These are phyloP conservation scores for Sceliomorpha sp. DNA, from an alignment of 2,888 invertebrate genomes.

Conservation along the genomic window DNA sequence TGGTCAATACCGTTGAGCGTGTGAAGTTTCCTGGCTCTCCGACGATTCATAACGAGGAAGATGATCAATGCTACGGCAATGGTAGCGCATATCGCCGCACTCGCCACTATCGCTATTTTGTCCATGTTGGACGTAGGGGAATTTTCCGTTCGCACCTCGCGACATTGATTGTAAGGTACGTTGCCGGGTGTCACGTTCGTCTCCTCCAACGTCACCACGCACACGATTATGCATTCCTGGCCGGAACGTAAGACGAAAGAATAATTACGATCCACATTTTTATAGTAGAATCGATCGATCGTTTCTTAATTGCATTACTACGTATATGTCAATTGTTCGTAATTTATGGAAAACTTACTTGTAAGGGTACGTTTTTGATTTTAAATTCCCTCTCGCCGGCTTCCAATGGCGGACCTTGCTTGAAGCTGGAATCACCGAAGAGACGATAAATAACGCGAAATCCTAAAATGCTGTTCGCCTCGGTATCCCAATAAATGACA, in stretches of 20 bases:
- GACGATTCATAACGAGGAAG: conserved; percentile 92
- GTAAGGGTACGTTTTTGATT: conserved; percentile 94
- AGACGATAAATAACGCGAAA: conserved; percentile 72
- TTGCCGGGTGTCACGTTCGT: conserved; percentile 92
- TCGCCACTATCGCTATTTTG: conserved; percentile 96
- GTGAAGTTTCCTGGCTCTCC: conserved; percentile 89
- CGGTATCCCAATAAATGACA: conserved; percentile 95
- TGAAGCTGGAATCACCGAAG: conserved; percentile 94
- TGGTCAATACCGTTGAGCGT: conserved; percentile 84
- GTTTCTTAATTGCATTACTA: too few relatives aligned
- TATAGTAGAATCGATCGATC: too few relatives aligned
- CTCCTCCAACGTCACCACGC: conserved; percentile 94
- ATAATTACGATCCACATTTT: too few relatives aligned
- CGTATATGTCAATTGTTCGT: too few relatives aligned
- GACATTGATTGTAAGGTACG: conserved; percentile 92
- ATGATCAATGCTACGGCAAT: conserved; percentile 94
- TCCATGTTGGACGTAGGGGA: conserved; percentile 94
- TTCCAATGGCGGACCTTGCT: conserved; percentile 93
- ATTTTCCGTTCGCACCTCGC: conserved; percentile 92
- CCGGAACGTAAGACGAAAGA: too few relatives aligned
- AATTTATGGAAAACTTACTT: too few relatives aligned
- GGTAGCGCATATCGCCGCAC: conserved; percentile 95
- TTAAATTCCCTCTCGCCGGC: conserved; percentile 95
- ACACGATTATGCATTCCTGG: conserved; percentile 95
- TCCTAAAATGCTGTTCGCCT: conserved; percentile 90